Evolutionary conservation across 2,797 vertebrate species (phyloP), one percentile per base, ranked within the genome.

Genomic region (Podarcis lilfordi): DNA sequence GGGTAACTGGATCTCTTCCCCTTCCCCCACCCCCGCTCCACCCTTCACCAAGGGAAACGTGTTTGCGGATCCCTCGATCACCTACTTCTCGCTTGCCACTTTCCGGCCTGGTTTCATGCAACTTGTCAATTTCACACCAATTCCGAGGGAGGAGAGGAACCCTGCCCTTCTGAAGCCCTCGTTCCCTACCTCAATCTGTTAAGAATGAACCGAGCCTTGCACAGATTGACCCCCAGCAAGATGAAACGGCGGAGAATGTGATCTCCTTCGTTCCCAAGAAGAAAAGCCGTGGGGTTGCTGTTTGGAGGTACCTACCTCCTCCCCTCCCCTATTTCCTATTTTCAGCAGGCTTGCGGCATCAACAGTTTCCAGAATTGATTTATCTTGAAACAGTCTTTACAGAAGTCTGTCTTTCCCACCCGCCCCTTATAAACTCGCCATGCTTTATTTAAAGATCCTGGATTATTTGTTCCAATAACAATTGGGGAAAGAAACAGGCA

Each of bases 391-490:
- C 1, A 1, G 13, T 71, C 59, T 50, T 80, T 27, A 0, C 4
- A 81, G 80, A 23, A 21, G 71, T 86, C 35, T 13, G 27, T 64
- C n/a, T 23, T 19, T 50, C 6, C 1, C 1, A 55, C 1, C 50
- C 50, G 50, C 4, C 4, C 2, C 6, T 50, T 69, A 43, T n/a
- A 77, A 81, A 74, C n/a, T 80, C 40, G 40, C 40, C 55, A n/a
- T 21, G 9, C 68, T 80, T 87, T 76, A 50, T 40, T 88, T 86
- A 61, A 88, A 61, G 32, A 40, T 5, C 0, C 3, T 0, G 23
- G 3, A 74, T 74, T 81, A 21, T 84, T 91, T 88, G 64, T 82
- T 68, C 37, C 55, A 72, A 0, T 55, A 90, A 76, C 35, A 83
- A 89, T 40, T 32, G 1, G 10, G 61, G 72, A 27, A 82, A 29